Base-by-base conservation (phyloP, 92 coral and sea anemone genomes). In the Palythoa caribaeorum region DNA sequence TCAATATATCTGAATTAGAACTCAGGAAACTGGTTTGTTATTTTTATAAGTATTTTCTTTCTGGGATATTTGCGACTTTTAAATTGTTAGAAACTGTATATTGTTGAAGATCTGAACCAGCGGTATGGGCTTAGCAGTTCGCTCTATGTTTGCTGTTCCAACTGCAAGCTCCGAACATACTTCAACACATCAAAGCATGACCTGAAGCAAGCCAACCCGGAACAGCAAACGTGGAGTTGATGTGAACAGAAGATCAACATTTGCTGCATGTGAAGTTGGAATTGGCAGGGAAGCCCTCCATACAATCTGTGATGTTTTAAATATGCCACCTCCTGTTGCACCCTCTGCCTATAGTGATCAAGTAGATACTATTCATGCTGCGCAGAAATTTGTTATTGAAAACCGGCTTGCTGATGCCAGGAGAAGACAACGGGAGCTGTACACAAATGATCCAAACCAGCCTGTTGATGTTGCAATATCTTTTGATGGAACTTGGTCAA, bases 401-500 rank as follows among this genome's bases (percentile, higher is more conserved):
- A 39, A 39, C 51, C 52, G 52, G 50, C 77, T 72, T 72, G 73
- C 73, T 20, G 73, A 69, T 69, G 73, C 73, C 73, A 69, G 73
- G 28, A 69, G 39, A 36, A 69, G 73, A 69, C 73, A 69, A 69
- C 73, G 38, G 73, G 73, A 69, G 73, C 73, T 69, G 2, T 69
- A 76, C 47, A 76, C 62, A 1, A 19, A 77, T 39, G 83, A 77
- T 20, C 38, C 38, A 17, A 80, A 35, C 48, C 44, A 50, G 17
- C 21, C 40, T 66, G 60, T 83, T 38, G 76, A 83, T 66, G 28
- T 70, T 78, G 55, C 19, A 12, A 65, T 83, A 2, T 20, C 76
- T 7, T 83, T 59, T 68, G 76, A 83, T 2, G 76, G 87, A 3
- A 83, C 76, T 0, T 83, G 87, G 87, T 66, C 87, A 39, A 83